These are phyloP conservation scores for Microchrysa polita DNA, from an alignment of 2,888 invertebrate species.

Conservation along the genomic window DNA sequence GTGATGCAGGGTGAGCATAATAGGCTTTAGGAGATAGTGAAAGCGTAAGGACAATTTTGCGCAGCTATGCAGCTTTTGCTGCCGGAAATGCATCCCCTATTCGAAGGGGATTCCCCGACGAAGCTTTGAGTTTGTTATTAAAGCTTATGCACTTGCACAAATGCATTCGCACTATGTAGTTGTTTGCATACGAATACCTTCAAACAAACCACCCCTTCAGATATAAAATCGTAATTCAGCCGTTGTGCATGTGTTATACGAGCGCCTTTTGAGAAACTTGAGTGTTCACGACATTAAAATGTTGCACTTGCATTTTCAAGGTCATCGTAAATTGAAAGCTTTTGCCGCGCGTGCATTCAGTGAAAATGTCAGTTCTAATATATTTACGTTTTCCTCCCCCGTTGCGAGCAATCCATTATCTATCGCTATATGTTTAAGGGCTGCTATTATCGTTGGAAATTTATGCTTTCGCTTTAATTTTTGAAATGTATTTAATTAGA, in stretches of 20 bases:
- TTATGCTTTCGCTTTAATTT: neutral
- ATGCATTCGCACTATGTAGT: too few species aligned
- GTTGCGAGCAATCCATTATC: too few species aligned
- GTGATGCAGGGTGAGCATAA: neutral
- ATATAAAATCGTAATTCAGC: too few species aligned
- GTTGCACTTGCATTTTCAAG: conserved; percentile 38
- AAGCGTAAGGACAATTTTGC: too few species aligned
- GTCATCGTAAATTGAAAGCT: conserved; percentile 41
- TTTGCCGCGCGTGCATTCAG: conserved; percentile 21
- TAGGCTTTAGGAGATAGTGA: neutral
- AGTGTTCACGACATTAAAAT: conserved; percentile 12
- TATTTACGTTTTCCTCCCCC: too few species aligned
- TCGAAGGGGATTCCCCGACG: neutral
- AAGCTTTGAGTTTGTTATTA: too few species aligned
- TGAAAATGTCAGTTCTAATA: too few species aligned
- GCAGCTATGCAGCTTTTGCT: neutral
- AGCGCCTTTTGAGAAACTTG: neutral
- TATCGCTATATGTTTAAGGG: too few species aligned
- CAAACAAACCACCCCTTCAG: neutral
- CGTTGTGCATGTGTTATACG: neutral
- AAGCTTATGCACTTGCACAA: too few species aligned
- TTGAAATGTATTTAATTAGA: neutral
- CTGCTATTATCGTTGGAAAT: too few species aligned
- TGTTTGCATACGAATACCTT: too few species aligned
- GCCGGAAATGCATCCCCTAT: neutral